A percentile compares a stretch with the other conserved stretches of the same genome.
Conservation (phyloP, 1,140 invertebrate species). For the Protaetia brevitarsis region DNA sequence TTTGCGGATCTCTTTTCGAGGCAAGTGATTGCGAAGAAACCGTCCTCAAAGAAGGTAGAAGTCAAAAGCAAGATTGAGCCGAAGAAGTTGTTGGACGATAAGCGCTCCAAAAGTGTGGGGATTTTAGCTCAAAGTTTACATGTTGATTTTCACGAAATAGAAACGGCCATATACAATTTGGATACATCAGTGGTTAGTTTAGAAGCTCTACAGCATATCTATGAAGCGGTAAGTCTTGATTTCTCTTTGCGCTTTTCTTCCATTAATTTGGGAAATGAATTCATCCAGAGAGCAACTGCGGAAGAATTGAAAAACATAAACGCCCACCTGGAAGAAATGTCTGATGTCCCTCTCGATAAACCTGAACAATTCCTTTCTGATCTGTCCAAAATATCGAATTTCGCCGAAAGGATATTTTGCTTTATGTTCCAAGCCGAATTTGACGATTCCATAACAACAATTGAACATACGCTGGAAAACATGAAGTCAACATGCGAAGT, state of each 20-base stretch:
- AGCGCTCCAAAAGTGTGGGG: conserved; percentile 91
- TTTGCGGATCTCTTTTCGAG: conserved; percentile 88
- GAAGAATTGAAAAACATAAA: conserved; percentile 82
- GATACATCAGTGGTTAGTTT: conserved; percentile 86
- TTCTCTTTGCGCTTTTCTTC: background rate
- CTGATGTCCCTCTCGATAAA: conserved; percentile 81
- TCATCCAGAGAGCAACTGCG: conserved; percentile 68
- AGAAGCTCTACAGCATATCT: conserved; percentile 89
- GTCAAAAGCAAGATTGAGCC: conserved; percentile 65
- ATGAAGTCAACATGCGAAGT: conserved; percentile 82
- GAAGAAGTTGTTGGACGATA: conserved; percentile 88
- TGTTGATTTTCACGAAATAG: conserved; percentile 89
- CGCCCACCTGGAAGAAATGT: conserved; percentile 65
- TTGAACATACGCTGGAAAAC: conserved; percentile 82
- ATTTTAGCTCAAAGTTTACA: conserved; percentile 91
- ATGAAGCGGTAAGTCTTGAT: conserved; percentile 72
- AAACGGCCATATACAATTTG: conserved; percentile 91
- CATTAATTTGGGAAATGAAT: conserved; percentile 1
- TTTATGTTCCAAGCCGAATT: conserved; percentile 93
- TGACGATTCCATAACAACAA: conserved; percentile 74
- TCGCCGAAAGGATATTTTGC: conserved; percentile 87
- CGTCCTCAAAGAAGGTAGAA: conserved; percentile 66
- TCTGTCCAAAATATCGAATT: conserved; percentile 83
- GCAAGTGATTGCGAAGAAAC: conserved; percentile 64
- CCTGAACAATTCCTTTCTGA: conserved; percentile 92